phyloP scores from a whole-genome alignment of 2,888 invertebrate species.

The Salticus scenicus region DNA sequence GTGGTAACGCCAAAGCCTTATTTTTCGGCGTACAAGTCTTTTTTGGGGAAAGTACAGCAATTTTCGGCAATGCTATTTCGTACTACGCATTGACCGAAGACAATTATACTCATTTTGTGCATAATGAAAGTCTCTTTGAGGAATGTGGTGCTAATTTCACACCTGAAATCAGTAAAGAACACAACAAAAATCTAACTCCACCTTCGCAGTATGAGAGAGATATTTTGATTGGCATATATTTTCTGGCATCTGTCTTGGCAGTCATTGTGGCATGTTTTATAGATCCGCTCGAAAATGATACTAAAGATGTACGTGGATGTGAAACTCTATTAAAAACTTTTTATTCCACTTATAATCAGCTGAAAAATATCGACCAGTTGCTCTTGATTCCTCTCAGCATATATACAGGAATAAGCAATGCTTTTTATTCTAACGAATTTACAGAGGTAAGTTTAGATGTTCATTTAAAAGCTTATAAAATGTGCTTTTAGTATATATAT shows the following conservation, averaged over 20 bases:
- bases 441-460: constrained; percentile 77
- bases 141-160: constrained; percentile 22
- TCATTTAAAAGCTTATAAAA: no score
- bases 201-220: constrained; percentile 91
- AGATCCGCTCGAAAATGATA: constrained; percentile 84
- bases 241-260: constrained; percentile 89
- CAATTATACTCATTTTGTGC: background rate
- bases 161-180: background rate
- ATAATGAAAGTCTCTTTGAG: background rate
- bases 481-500: no score
- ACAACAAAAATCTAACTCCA: constrained; percentile 81
- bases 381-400: constrained; percentile 95
- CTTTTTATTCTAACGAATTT: constrained; percentile 89
- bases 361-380: constrained; percentile 90
- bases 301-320: constrained; percentile 11
- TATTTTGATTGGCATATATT: constrained; percentile 90
- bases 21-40: constrained; percentile 99
- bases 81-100: constrained; percentile 78
- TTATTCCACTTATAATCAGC: constrained; percentile 90
- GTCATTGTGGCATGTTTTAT: constrained; percentile 89
- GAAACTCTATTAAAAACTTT: constrained; percentile 77
- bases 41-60: constrained; percentile 96
- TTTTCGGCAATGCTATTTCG: constrained; percentile 97
- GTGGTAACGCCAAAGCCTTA: constrained; percentile 90
- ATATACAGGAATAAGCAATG: constrained; percentile 98